phyloP scores from a whole-genome alignment of 2,113 vertebrate genomes.

The Pelobates fuscus region DNA sequence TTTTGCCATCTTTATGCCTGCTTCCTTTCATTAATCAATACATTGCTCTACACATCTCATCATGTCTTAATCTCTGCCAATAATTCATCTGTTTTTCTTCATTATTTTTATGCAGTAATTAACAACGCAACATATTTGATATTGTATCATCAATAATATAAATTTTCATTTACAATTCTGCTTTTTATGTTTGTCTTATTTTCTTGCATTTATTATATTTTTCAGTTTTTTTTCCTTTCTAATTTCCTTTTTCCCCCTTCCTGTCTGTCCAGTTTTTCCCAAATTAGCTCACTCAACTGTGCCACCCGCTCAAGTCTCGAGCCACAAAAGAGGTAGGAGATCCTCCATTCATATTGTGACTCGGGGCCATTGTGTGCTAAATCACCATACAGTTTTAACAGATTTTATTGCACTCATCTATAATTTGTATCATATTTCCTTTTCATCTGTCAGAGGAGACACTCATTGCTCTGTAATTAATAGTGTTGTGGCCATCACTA shows the following conservation, averaged over 20 bases:
- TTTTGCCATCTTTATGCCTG: too few species aligned
- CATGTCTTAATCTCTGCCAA: too few species aligned
- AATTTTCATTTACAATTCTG: neutral
- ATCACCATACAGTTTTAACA: slow-evolving; percentile 50
- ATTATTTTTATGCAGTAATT: too few species aligned
- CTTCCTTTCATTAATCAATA: too few species aligned
- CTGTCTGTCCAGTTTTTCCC: slow-evolving; percentile 86
- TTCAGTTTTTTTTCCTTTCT: slow-evolving; percentile 57
- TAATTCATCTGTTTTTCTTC: too few species aligned
- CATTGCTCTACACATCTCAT: too few species aligned
- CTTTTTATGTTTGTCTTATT: slow-evolving; percentile 19
- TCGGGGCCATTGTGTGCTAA: slow-evolving; percentile 53
- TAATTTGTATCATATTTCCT: neutral
- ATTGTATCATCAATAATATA: neutral
- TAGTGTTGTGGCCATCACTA: neutral
- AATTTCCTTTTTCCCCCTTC: slow-evolving; percentile 69
- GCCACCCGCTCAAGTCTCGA: slow-evolving; percentile 93
- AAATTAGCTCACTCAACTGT: slow-evolving; percentile 92
- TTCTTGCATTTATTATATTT: slow-evolving; percentile 17
- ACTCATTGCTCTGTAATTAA: neutral
- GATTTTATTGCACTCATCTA: slow-evolving; percentile 32
- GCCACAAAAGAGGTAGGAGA: slow-evolving; percentile 97
- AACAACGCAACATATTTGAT: neutral
- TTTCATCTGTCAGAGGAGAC: neutral
- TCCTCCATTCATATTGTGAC: slow-evolving; percentile 82